phyloP scores from a whole-genome alignment of 2,797 vertebrate genomes.

The Nyctalus aviator region DNA sequence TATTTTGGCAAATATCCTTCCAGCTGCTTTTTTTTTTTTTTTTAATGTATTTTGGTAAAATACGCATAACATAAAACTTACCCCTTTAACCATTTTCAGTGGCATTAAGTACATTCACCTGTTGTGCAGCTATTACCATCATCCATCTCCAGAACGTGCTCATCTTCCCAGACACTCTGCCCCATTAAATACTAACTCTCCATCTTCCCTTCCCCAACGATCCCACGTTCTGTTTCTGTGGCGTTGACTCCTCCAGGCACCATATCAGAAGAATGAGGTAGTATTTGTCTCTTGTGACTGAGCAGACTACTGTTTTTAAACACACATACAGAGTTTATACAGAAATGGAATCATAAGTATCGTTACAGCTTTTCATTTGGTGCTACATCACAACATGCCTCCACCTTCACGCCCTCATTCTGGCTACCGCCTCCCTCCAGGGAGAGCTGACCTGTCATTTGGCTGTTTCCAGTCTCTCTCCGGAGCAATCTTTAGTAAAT shows the following conservation, averaged over 20 bases:
- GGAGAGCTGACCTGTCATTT: neutral
- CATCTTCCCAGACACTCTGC: too few species aligned
- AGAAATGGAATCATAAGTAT: neutral
- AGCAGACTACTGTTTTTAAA: neutral
- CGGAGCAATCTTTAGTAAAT: neutral
- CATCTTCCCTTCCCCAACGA: too few species aligned
- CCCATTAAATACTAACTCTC: too few species aligned
- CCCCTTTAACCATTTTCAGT: neutral
- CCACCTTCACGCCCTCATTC: too few species aligned
- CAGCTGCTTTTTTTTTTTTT: neutral
- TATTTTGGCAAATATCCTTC: neutral
- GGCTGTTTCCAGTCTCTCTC: neutral
- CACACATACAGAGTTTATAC: neutral
- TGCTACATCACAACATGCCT: rapidly evolving
- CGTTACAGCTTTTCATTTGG: neutral
- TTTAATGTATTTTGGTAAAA: neutral
- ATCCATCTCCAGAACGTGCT: neutral
- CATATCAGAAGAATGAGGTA: too few species aligned
- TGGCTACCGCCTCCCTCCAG: rapidly evolving
- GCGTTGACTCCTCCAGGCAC: too few species aligned
- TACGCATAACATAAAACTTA: neutral
- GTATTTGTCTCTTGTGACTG: too few species aligned
- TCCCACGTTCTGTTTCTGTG: too few species aligned
- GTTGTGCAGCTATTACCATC: neutral
- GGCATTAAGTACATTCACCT: neutral